A percentile compares a stretch with the other conserved stretches of the same genome.
Conservation (phyloP, 2,797 vertebrate genomes). For the Enteromius argenteus region DNA sequence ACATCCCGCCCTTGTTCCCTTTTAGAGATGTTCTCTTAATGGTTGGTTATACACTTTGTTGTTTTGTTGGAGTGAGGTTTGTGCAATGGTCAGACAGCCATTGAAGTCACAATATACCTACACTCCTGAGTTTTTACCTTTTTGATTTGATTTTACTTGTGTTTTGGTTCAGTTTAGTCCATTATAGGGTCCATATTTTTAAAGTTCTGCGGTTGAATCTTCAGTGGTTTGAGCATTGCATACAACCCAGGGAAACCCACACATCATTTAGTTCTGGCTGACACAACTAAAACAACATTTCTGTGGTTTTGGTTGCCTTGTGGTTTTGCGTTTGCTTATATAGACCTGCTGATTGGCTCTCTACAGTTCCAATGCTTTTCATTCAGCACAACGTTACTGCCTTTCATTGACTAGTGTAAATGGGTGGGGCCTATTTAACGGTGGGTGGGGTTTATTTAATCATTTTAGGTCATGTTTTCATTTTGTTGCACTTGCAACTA, state of each 20-base stretch:
- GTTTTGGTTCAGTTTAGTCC: background rate
- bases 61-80: conserved; percentile 7
- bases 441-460: conserved; percentile 55
- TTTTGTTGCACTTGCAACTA: conserved; percentile 53
- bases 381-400: conserved; percentile 57
- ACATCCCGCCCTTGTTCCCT: background rate
- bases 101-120: conserved; percentile 19
- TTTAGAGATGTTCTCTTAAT: background rate
- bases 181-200: conserved; percentile 13
- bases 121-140: conserved; percentile 1
- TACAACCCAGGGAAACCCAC: background rate
- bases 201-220: background rate
- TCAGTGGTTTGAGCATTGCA: background rate
- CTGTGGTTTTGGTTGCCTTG: conserved; percentile 38
- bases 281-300: conserved; percentile 10
- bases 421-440: conserved; percentile 37
- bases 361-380: conserved; percentile 38
- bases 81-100: conserved; percentile 46
- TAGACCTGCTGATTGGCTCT: conserved; percentile 47
- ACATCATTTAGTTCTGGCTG: conserved; percentile 35
- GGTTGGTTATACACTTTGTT: background rate
- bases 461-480: conserved; percentile 48
- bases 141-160: background rate
- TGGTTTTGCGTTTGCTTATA: conserved; percentile 35
- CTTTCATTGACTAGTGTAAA: conserved; percentile 37